Percentiles rank a stretch among this genome's conserved stretches.
Evolutionary conservation across 1,140 invertebrate species (phyloP).

Genomic region (Lasioglossum albipes): DNA sequence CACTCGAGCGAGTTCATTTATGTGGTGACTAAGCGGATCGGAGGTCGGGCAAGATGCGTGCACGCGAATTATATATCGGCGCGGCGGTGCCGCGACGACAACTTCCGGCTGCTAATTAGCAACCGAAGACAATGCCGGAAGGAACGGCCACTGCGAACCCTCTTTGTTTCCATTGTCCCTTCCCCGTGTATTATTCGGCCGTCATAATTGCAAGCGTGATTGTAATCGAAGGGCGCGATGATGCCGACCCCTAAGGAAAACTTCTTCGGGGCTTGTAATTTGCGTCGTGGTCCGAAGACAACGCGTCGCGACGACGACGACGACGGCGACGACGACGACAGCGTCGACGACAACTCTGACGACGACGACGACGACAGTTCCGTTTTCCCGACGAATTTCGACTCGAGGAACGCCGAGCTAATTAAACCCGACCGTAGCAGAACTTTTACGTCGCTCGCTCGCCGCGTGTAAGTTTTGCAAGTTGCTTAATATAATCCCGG

Average conservation of each 20-base stretch:
- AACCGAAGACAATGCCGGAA: conserved; percentile 31
- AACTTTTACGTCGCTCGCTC: too few species aligned
- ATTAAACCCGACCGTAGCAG: neutral
- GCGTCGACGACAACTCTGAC: neutral
- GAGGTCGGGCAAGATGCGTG: conserved; percentile 12
- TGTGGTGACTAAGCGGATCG: neutral
- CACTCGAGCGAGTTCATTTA: conserved; percentile 18
- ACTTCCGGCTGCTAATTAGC: conserved; percentile 44
- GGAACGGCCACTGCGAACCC: neutral
- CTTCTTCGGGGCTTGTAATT: conserved; percentile 15
- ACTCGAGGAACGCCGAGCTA: neutral
- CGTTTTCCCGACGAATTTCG: neutral
- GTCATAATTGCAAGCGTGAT: conserved; percentile 31
- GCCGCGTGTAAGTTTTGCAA: too few species aligned
- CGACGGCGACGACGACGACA: too few species aligned
- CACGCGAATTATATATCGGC: conserved; percentile 34
- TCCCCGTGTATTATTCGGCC: conserved; percentile 26
- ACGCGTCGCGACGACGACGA: neutral
- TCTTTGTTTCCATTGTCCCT: conserved; percentile 37
- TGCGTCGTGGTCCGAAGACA: neutral
- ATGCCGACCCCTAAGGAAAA: neutral
- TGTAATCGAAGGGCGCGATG: conserved; percentile 35
- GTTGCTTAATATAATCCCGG: too few species aligned
- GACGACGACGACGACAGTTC: neutral
- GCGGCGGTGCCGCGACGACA: neutral